phyloP scores from a whole-genome alignment of 2,888 invertebrate species.

The Dynastes tityus region DNA sequence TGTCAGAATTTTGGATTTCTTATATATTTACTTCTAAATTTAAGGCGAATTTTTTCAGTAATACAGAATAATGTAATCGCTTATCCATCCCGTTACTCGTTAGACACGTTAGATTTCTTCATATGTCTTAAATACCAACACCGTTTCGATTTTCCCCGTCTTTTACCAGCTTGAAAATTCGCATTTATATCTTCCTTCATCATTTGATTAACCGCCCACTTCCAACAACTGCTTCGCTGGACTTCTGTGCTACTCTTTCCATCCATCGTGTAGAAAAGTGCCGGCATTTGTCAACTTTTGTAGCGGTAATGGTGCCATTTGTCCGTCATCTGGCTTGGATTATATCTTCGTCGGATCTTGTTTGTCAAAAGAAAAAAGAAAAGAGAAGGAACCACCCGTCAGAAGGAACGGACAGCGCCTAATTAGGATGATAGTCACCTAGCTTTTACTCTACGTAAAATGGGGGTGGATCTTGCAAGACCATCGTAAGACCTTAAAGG shows the following conservation, averaged over 20 bases:
- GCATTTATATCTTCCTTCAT: not conserved
- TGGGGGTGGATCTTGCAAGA: no score
- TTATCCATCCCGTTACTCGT: no score
- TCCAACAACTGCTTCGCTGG: not conserved
- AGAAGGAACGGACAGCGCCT: not conserved
- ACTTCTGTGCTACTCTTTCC: not conserved
- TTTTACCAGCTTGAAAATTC: no score
- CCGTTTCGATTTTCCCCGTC: no score
- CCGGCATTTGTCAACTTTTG: constrained; percentile 69
- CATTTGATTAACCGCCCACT: constrained; percentile 16
- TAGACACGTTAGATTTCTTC: no score
- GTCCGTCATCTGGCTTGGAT: constrained; percentile 58
- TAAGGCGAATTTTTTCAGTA: no score
- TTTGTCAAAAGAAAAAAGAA: constrained; percentile 31
- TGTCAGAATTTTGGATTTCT: no score
- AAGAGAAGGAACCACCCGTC: not conserved
- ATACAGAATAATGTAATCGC: no score
- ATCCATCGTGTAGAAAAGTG: constrained; percentile 51
- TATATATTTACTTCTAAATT: no score
- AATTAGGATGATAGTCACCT: not conserved
- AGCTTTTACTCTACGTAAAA: no score
- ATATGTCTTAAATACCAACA: no score
- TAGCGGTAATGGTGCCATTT: constrained; percentile 68
- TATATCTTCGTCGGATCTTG: constrained; percentile 51
- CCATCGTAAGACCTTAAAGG: not conserved